These are phyloP conservation scores for Tretioscincus oriximinensis DNA, from an alignment of 2,113 vertebrate genomes.

Conservation along the genomic window DNA sequence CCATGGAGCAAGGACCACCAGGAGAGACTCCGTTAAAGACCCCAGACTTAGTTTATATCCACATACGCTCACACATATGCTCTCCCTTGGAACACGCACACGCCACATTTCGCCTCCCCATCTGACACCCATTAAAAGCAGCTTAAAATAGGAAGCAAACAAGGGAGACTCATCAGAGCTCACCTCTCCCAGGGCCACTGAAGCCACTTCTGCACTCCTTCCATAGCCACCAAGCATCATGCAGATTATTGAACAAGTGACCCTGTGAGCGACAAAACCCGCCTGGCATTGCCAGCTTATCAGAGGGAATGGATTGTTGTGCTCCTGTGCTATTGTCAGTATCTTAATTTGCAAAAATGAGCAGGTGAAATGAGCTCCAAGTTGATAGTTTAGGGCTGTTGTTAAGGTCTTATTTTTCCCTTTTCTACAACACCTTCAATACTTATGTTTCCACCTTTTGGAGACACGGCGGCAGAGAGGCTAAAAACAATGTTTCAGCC, in stretches of 20 bases:
- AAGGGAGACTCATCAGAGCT: background rate
- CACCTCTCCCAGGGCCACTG: background rate
- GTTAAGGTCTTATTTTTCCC: no score
- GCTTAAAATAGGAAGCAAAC: conserved; percentile 41
- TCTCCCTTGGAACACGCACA: conserved; percentile 13
- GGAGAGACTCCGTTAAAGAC: no score
- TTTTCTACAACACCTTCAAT: no score
- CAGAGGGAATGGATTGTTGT: background rate
- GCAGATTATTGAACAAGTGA: background rate
- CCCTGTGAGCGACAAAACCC: background rate
- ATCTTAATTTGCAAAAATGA: background rate
- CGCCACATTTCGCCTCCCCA: background rate
- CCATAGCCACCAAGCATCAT: background rate
- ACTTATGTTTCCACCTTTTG: no score
- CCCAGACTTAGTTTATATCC: no score
- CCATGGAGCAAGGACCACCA: no score
- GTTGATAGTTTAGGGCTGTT: no score
- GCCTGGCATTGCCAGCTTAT: background rate
- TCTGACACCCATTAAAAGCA: conserved; percentile 41
- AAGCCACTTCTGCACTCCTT: background rate
- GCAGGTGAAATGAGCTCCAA: background rate
- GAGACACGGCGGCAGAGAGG: no score
- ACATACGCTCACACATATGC: background rate
- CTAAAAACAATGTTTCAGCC: no score
- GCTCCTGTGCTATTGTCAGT: background rate